Evolutionary conservation across 2,888 invertebrate genomes (phyloP).

Genomic region (Cotesia congregata): DNA sequence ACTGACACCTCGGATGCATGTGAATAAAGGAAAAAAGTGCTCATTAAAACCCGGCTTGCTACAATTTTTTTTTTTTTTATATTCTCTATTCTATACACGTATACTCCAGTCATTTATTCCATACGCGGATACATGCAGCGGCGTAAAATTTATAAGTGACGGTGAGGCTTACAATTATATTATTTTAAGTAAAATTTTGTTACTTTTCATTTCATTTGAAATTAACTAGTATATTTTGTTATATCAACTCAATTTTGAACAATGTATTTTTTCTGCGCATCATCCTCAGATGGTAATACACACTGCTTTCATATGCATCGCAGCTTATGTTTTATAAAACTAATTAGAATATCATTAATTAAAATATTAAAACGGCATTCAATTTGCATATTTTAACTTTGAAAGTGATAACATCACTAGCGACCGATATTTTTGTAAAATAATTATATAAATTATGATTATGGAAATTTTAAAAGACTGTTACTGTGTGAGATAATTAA

Average conservation of each 20-base stretch:
- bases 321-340: background rate
- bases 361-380: background rate
- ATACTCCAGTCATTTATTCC: background rate
- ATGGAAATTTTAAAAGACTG: background rate
- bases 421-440: background rate
- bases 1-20: background rate
- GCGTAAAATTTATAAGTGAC: background rate
- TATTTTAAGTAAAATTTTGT: background rate
- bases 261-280: background rate
- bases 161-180: background rate
- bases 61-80: background rate
- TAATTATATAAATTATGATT: too few species aligned
- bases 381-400: background rate
- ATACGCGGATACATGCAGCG: background rate
- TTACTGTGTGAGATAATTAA: background rate
- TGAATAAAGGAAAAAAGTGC: background rate
- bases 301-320: background rate
- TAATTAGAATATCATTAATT: background rate
- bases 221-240: background rate
- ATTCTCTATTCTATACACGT: background rate
- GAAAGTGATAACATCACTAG: background rate
- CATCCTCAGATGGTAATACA: background rate
- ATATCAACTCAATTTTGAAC: background rate
- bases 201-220: background rate
- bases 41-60: background rate